Conservation (phyloP, 2,797 vertebrate species). For the Varecia variegata region DNA sequence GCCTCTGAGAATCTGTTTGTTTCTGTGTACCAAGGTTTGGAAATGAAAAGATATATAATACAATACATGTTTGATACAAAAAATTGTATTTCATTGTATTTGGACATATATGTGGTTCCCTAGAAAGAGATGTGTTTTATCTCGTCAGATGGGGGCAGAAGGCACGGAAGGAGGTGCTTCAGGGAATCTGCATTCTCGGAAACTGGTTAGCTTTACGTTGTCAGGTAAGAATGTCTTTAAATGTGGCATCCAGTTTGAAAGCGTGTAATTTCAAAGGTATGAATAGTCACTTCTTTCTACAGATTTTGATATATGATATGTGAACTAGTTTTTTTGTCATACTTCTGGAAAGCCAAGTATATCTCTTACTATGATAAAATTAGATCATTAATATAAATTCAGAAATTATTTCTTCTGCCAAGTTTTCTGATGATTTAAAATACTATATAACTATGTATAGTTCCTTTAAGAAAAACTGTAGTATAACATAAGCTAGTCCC, state of each 20-base stretch:
- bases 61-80: background rate
- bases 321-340: background rate
- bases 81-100: background rate
- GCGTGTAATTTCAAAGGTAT: background rate
- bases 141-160: conserved; percentile 90
- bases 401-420: conserved; percentile 3
- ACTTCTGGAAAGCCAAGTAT: conserved; percentile 4
- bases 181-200: conserved; percentile 91
- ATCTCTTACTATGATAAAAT: background rate
- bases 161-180: conserved; percentile 90
- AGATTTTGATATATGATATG: background rate
- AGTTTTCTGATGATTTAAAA: background rate
- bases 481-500: background rate
- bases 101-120: background rate
- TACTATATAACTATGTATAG: background rate
- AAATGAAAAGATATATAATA: background rate
- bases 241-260: background rate
- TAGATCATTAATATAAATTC: conserved; percentile 17
- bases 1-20: background rate
- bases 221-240: conserved; percentile 87
- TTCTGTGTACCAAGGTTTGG: background rate
- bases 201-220: conserved; percentile 95
- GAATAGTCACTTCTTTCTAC: background rate
- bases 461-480: background rate
- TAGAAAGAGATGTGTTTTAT: background rate